A percentile compares a stretch with the other conserved stretches of the same genome.
Conservation (phyloP, 2,797 vertebrate species). For the Tadarida brasiliensis region DNA sequence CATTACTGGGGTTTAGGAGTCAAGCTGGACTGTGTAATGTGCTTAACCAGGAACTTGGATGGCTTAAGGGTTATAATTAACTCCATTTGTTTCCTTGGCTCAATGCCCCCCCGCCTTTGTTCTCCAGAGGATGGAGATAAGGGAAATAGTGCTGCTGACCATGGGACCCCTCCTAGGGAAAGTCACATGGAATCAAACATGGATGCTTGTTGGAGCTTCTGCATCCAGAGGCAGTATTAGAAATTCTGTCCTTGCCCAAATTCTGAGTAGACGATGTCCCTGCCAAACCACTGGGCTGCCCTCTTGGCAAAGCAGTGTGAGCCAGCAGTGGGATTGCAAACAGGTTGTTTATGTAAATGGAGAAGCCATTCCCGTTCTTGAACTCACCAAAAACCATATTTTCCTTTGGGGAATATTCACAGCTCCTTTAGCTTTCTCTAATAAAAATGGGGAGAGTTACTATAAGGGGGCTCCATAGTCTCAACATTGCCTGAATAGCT, state of each 20-base stretch:
- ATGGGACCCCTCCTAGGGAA: slow-evolving; percentile 3
- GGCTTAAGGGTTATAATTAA: slow-evolving; percentile 63
- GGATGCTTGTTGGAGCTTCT: slow-evolving; percentile 49
- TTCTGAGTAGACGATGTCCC: slow-evolving; percentile 38
- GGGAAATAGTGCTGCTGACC: slow-evolving; percentile 44
- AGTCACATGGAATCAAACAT: slow-evolving; percentile 51
- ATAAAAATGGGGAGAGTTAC: slow-evolving; percentile 6
- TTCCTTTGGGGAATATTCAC: slow-evolving; percentile 57
- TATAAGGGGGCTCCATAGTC: not conserved
- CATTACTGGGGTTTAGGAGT: slow-evolving; percentile 62
- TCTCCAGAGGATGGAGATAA: slow-evolving; percentile 59
- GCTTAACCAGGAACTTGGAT: slow-evolving; percentile 76
- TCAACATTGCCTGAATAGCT: slow-evolving; percentile 9
- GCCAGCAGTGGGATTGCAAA: slow-evolving; percentile 24
- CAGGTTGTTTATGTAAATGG: slow-evolving; percentile 65
- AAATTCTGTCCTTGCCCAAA: slow-evolving; percentile 60
- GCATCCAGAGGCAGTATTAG: slow-evolving; percentile 52
- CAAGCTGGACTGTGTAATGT: slow-evolving; percentile 62
- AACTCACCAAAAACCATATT: slow-evolving; percentile 50
- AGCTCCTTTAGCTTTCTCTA: slow-evolving; percentile 45
- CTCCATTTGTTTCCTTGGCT: slow-evolving; percentile 73
- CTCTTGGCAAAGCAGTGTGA: slow-evolving; percentile 46
- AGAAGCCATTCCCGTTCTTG: slow-evolving; percentile 23
- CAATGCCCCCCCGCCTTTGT: slow-evolving; percentile 4
- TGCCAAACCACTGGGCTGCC: slow-evolving; percentile 58